These are phyloP conservation scores for Hybognathus amarus DNA, from an alignment of 2,797 vertebrate genomes.

Conservation along the genomic window DNA sequence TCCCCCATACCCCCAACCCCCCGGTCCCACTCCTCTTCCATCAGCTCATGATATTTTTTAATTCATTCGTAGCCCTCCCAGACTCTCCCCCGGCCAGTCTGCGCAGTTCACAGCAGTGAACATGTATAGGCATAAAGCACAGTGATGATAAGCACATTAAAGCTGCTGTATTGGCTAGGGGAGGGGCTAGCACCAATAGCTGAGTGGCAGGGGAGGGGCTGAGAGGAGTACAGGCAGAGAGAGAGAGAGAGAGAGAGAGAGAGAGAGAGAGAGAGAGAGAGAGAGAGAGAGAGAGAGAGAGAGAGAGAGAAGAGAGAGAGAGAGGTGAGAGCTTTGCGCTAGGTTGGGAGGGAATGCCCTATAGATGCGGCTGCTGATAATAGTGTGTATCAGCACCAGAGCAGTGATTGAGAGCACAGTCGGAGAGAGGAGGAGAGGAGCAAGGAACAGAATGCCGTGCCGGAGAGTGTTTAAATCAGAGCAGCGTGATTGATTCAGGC, in stretches of 20 bases:
- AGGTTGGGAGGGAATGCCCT: constrained; percentile 84
- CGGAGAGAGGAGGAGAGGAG: constrained; percentile 62
- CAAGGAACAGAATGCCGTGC: constrained; percentile 42
- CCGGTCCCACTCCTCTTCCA: neutral
- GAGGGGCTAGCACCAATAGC: constrained; percentile 68
- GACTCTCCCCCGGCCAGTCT: constrained; percentile 35
- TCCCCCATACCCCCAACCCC: neutral
- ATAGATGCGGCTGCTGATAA: constrained; percentile 85
- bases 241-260: constrained; percentile 58
- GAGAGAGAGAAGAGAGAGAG: constrained; percentile 58
- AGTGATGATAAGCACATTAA: constrained; percentile 85
- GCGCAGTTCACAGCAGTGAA: constrained; percentile 69
- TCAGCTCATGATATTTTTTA: constrained; percentile 54
- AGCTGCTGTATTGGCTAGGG: constrained; percentile 80
- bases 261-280: constrained; percentile 56
- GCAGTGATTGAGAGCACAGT: constrained; percentile 69
- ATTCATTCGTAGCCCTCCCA: constrained; percentile 51
- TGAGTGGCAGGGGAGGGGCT: constrained; percentile 76
- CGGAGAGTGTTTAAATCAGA: constrained; percentile 41
- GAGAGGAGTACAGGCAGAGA: constrained; percentile 50
- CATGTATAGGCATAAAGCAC: constrained; percentile 81
- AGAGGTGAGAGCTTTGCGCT: constrained; percentile 68
- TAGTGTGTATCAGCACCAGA: constrained; percentile 78
- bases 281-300: constrained; percentile 55
- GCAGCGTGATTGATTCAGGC: constrained; percentile 51